Percentiles rank a stretch among this genome's conserved stretches.
phyloP scores from a whole-genome alignment of 1,140 invertebrate species.

The Drosophila saltans region DNA sequence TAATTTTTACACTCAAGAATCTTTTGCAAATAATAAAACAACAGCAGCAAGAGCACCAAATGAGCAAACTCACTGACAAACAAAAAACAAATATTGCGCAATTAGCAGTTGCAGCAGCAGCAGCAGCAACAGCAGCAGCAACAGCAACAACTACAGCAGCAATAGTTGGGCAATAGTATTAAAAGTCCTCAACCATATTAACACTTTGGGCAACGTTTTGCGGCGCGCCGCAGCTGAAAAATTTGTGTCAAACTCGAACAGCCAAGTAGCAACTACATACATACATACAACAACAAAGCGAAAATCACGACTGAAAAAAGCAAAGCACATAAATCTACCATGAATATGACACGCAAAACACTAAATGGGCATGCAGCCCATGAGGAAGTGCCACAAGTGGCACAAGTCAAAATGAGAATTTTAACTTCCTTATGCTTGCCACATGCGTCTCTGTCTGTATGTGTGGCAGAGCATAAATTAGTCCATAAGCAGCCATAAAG shows the following conservation, averaged over 20 bases:
- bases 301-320: conserved; percentile 60
- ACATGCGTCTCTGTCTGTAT: conserved; percentile 28
- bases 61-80: conserved; percentile 53
- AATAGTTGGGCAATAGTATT: conserved; percentile 70
- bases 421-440: conserved; percentile 62
- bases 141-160: conserved; percentile 13
- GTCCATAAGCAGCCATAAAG: not conserved
- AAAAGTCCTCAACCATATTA: conserved; percentile 81
- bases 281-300: conserved; percentile 54
- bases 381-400: conserved; percentile 69
- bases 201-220: conserved; percentile 77
- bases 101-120: conserved; percentile 59
- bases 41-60: conserved; percentile 39
- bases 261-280: conserved; percentile 15
- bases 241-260: conserved; percentile 67
- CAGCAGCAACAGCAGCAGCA: conserved; percentile 17
- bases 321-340: conserved; percentile 62
- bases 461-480: conserved; percentile 33
- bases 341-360: conserved; percentile 28
- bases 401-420: conserved; percentile 28
- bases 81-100: conserved; percentile 64
- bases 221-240: conserved; percentile 70
- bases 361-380: conserved; percentile 42
- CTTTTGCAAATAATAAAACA: conserved; percentile 19
- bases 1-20: conserved; percentile 80